Evolutionary conservation across 2,113 vertebrate species (phyloP).

Genomic region (Oncorhynchus mykiss): DNA sequence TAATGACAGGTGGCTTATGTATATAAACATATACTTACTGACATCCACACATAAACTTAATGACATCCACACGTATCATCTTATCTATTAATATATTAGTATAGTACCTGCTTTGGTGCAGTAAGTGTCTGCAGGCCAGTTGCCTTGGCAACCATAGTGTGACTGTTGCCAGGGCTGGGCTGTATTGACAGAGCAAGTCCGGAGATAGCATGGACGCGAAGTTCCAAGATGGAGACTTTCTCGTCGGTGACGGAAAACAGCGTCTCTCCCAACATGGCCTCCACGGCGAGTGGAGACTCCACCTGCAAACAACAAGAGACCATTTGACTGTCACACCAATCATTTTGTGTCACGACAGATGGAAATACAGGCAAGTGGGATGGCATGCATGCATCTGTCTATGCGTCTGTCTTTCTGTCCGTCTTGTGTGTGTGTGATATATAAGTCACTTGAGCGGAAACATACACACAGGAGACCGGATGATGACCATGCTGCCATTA

Average conservation of each 20-base stretch:
- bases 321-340: too few relatives aligned
- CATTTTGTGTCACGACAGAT: neutral
- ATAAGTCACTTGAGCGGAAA: neutral
- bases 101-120: conserved; percentile 86
- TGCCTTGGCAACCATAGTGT: conserved; percentile 93
- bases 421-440: too few relatives aligned
- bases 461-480: neutral
- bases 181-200: conserved; percentile 87
- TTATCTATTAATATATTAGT: neutral
- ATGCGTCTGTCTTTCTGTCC: neutral
- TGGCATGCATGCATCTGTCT: neutral
- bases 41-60: too few relatives aligned
- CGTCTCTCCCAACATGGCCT: conserved; percentile 85
- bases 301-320: conserved; percentile 73
- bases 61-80: neutral
- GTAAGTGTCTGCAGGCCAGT: conserved; percentile 86
- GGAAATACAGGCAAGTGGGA: neutral
- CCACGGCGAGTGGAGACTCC: conserved; percentile 88
- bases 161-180: conserved; percentile 93
- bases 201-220: conserved; percentile 88
- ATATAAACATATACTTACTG: too few relatives aligned
- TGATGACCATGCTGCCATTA: neutral
- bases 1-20: too few relatives aligned
- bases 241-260: conserved; percentile 90
- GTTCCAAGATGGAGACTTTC: conserved; percentile 91